Evolutionary conservation across 2,888 invertebrate species (phyloP).

Genomic region (Hylaea fasciaria): DNA sequence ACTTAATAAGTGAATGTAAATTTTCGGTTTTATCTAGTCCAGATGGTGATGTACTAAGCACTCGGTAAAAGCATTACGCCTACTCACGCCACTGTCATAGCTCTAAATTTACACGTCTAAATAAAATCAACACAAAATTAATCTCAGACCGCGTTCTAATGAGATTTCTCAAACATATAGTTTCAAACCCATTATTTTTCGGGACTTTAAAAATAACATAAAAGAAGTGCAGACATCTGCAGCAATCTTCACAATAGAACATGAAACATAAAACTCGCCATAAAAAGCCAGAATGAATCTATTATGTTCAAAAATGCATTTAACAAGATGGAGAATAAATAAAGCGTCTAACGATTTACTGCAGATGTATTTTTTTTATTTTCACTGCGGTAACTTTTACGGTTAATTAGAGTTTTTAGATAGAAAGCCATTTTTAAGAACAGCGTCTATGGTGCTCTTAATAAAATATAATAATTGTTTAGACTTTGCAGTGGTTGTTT

Average conservation of each 20-base stretch:
- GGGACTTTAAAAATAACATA: background rate
- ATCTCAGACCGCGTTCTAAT: too few relatives aligned
- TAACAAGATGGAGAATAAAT: background rate
- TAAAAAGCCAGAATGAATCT: background rate
- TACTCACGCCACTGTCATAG: too few relatives aligned
- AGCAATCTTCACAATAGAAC: background rate
- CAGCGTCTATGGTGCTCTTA: constrained; percentile 4
- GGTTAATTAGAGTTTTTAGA: constrained; percentile 26
- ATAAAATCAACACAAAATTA: too few relatives aligned
- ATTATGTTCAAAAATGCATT: constrained; percentile 7
- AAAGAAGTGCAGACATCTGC: background rate
- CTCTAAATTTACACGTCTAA: too few relatives aligned
- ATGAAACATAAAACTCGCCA: constrained; percentile 1
- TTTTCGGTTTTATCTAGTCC: too few relatives aligned
- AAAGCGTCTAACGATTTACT: constrained; percentile 17
- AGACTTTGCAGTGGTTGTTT: background rate
- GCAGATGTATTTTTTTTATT: constrained; percentile 17
- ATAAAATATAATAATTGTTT: constrained; percentile 8
- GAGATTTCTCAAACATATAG: too few relatives aligned
- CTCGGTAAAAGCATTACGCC: too few relatives aligned
- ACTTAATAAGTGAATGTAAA: too few relatives aligned
- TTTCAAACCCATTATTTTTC: too few relatives aligned
- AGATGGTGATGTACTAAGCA: too few relatives aligned
- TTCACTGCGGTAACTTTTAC: constrained; percentile 21
- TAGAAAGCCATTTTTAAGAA: constrained; percentile 15